Conservation (phyloP, 2,888 invertebrate genomes). For the Zaprionus lineosus region DNA sequence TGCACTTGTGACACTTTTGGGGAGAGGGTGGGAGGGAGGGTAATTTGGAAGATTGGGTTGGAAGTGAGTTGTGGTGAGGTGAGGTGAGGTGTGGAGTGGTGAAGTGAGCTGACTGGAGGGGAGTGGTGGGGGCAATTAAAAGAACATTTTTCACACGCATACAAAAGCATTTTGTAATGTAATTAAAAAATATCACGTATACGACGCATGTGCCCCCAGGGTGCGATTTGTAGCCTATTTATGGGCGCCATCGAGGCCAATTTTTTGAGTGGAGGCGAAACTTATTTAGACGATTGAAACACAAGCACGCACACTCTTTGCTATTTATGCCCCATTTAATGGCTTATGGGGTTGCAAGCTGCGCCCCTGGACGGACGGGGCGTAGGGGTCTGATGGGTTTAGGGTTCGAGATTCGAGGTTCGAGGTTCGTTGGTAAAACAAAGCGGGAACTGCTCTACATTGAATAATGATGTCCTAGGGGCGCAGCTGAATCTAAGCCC, state of each 20-base stretch:
- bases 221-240: constrained; percentile 67
- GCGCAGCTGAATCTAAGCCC: constrained; percentile 31
- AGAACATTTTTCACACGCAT: constrained; percentile 53
- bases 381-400: too few species aligned
- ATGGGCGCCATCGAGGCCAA: constrained; percentile 46
- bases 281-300: constrained; percentile 46
- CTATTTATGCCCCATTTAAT: constrained; percentile 40
- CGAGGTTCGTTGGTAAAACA: too few species aligned
- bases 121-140: constrained; percentile 52
- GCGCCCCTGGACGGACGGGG: background rate
- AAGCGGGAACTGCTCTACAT: constrained; percentile 10
- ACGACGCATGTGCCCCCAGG: constrained; percentile 65
- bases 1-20: constrained; percentile 7
- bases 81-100: too few species aligned
- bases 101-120: background rate
- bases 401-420: too few species aligned
- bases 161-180: constrained; percentile 54
- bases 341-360: constrained; percentile 25
- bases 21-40: too few species aligned
- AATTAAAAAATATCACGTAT: constrained; percentile 76
- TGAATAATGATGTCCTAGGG: constrained; percentile 35
- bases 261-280: constrained; percentile 40
- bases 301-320: constrained; percentile 38
- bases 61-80: background rate
- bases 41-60: too few species aligned